Percentiles rank a stretch among this genome's conserved stretches.
Conservation (phyloP, 2,113 vertebrate genomes). For the Symphodus melops region DNA sequence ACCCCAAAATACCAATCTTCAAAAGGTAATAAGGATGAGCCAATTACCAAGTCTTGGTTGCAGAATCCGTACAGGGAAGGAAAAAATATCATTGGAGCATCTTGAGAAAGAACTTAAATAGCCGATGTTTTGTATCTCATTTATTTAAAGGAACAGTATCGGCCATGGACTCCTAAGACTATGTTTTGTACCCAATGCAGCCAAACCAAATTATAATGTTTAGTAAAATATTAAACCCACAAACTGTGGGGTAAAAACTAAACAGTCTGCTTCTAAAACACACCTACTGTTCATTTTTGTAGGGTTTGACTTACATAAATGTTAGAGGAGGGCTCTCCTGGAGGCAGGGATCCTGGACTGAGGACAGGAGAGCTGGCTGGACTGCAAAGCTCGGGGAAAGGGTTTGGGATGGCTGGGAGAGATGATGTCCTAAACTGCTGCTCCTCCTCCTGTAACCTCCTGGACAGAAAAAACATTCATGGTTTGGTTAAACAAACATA, state of each 20-base stretch:
- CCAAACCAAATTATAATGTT: constrained; percentile 8
- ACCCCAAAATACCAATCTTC: background rate
- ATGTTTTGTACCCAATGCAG: background rate
- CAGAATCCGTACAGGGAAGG: no score
- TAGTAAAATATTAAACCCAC: constrained; percentile 18
- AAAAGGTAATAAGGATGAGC: no score
- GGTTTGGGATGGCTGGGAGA: constrained; percentile 97
- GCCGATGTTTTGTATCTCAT: constrained; percentile 33
- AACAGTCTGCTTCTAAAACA: background rate
- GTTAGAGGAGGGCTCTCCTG: constrained; percentile 84
- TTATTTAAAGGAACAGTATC: constrained; percentile 20
- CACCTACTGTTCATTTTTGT: background rate
- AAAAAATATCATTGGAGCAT: background rate
- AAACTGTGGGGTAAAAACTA: background rate
- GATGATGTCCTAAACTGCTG: constrained; percentile 93
- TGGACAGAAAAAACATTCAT: constrained; percentile 53
- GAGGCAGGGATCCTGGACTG: constrained; percentile 90
- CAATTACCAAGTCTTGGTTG: no score
- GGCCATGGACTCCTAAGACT: background rate
- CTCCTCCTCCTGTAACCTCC: constrained; percentile 93
- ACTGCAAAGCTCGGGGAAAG: constrained; percentile 95
- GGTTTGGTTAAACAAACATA: background rate
- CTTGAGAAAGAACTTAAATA: constrained; percentile 22
- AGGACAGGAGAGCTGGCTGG: constrained; percentile 88
- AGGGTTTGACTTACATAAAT: constrained; percentile 87